Evolutionary conservation across 2,888 invertebrate species (phyloP), one percentile per base, ranked within the genome.

Genomic region (Lithophane semibrunnea): DNA sequence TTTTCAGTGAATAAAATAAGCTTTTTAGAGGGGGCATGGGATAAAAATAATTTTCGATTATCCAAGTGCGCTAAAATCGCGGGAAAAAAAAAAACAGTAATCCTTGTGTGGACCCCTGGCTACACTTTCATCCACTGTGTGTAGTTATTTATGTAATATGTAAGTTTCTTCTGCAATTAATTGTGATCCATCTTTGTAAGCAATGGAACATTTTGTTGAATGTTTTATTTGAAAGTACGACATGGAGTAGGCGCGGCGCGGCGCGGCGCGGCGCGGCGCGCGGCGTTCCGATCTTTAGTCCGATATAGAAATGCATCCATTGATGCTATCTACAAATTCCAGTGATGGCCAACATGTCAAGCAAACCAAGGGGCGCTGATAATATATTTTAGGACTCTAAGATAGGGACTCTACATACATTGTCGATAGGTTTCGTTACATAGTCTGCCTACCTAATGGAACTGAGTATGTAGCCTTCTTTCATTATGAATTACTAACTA

Each of bases 241-340:
- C 66, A 63, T 42, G 44, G 12, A 73, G 52, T 68, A 58, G 16
- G 72, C 3, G 54, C 54, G 54, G 49, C 13, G 37, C 37, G 16
- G 72, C 3, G 54, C 54, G 54, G 49, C 13, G 37, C 37, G 16
- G 73, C 4, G 54, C 54, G 54, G 49, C 13, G 4, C 37, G 37
- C 7, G 56, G 56, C 75, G 75, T 75, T 83, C 75, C 64, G 79
- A 83, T 83, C 83, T 75, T 44, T 69, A 68, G 75, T 71, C 42
- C 44, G 73, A 61, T 77, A 74, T 24, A 71, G 56, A 76, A 83
- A 61, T 70, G 73, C 67, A 75, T 65, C 56, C 24, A 61, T 61
- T 61, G 79, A 79, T 79, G 65, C 12, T 79, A 83, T 83, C 79
- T 83, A 24, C 18, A 56, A 64, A 83, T 83, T 75, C 75, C 70